Conservation (phyloP, 2,797 vertebrate genomes). For the Oreochromis mossambicus region DNA sequence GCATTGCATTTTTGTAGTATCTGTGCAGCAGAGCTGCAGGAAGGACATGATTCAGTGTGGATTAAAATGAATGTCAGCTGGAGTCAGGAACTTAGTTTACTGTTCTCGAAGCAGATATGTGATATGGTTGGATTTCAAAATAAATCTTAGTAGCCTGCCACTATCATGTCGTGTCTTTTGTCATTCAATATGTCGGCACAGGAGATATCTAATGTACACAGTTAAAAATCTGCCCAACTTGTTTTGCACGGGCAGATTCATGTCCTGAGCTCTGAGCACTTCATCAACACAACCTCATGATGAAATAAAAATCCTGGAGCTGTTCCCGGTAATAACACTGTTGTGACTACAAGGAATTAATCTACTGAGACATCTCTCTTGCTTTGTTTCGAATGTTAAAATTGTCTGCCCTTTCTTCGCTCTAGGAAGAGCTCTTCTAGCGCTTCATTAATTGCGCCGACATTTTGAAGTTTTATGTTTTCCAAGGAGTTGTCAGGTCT, state of each 20-base stretch:
- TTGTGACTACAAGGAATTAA: slow-evolving; percentile 52
- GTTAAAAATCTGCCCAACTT: slow-evolving; percentile 58
- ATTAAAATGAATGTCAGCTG: slow-evolving; percentile 72
- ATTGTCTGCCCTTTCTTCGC: slow-evolving; percentile 42
- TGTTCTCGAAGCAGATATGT: slow-evolving; percentile 68
- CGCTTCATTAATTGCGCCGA: slow-evolving; percentile 51
- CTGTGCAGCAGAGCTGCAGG: slow-evolving; percentile 30
- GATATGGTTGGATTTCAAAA: slow-evolving; percentile 72
- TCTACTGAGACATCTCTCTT: slow-evolving; percentile 55
- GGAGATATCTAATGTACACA: slow-evolving; percentile 66
- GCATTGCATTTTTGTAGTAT: slow-evolving; percentile 42
- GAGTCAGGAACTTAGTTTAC: slow-evolving; percentile 72
- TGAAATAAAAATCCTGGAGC: slow-evolving; percentile 64
- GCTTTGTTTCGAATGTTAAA: slow-evolving; percentile 53
- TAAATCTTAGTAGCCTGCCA: slow-evolving; percentile 76
- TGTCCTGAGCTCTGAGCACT: slow-evolving; percentile 50
- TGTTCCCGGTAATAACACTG: slow-evolving; percentile 54
- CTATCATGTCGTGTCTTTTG: slow-evolving; percentile 71
- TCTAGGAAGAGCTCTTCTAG: slow-evolving; percentile 42
- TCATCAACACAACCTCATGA: slow-evolving; percentile 53
- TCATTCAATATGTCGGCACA: slow-evolving; percentile 73
- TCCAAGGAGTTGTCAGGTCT: slow-evolving; percentile 33
- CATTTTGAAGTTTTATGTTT: slow-evolving; percentile 48
- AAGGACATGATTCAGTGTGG: slow-evolving; percentile 64
- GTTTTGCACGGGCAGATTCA: slow-evolving; percentile 56